A percentile compares a stretch with the other conserved stretches of the same genome.
Evolutionary conservation across 2,113 vertebrate species (phyloP).

Genomic region (Sigmodon hispidus): DNA sequence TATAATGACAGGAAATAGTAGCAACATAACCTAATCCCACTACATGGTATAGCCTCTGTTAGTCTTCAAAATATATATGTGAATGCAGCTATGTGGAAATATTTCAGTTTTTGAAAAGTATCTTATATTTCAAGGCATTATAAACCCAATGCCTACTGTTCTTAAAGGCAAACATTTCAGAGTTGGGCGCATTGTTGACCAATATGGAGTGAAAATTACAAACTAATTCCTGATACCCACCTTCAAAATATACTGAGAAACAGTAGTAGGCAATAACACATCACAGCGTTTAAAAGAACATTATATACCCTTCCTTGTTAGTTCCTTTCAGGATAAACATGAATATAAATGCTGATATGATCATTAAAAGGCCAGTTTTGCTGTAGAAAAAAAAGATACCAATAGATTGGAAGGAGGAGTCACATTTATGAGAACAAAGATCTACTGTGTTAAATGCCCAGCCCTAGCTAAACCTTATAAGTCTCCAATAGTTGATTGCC

Average conservation of each 20-base stretch:
- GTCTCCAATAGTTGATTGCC: background rate
- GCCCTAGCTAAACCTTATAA: background rate
- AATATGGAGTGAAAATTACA: constrained; percentile 27
- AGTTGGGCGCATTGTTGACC: background rate
- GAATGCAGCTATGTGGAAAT: background rate
- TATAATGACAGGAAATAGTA: no score
- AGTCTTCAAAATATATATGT: background rate
- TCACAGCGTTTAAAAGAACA: background rate
- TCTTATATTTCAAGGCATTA: background rate
- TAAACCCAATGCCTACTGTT: background rate
- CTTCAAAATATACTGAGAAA: constrained; percentile 39
- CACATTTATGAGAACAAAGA: constrained; percentile 19
- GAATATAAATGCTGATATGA: background rate
- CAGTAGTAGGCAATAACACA: background rate
- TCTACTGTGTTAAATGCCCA: background rate
- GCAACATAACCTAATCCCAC: no score
- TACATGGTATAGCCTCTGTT: no score
- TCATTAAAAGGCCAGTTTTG: background rate
- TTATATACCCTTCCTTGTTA: background rate
- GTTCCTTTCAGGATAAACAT: constrained; percentile 13
- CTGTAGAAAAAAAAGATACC: background rate
- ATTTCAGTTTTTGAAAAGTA: background rate
- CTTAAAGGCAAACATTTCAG: constrained; percentile 32
- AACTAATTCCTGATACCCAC: background rate
- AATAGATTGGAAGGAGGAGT: background rate